phyloP scores from a whole-genome alignment of 2,113 vertebrate species.

The Passer montanus region DNA sequence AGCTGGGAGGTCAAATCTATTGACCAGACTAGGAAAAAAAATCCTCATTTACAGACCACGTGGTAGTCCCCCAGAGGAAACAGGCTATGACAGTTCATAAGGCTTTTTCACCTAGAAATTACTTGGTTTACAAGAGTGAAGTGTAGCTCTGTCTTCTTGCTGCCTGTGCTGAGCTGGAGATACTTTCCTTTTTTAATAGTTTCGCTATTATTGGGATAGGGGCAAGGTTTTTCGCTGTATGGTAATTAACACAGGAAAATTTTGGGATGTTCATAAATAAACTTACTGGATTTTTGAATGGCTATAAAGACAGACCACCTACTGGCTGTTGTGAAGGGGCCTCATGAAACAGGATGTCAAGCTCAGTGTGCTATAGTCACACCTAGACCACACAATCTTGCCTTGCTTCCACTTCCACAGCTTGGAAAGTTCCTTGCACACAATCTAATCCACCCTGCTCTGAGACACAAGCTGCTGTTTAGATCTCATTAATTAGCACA shows the following conservation, averaged over 20 bases:
- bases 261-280: background rate
- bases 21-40: background rate
- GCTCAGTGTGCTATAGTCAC: background rate
- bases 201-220: background rate
- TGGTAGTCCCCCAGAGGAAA: background rate
- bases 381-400: background rate
- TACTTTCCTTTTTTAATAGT: background rate
- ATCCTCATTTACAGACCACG: background rate
- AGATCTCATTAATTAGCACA: constrained; percentile 56
- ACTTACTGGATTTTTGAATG: background rate
- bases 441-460: background rate
- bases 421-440: background rate
- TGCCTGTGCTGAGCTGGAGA: background rate
- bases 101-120: background rate
- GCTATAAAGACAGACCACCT: background rate
- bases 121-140: background rate
- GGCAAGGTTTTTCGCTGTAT: background rate
- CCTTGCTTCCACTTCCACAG: background rate
- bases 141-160: background rate
- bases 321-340: background rate
- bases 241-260: background rate
- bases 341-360: background rate
- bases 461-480: constrained; percentile 2
- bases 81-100: background rate
- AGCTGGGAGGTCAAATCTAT: background rate